Evolutionary conservation across 2,113 vertebrate genomes (phyloP).

Genomic region (Bujurquina vittata): DNA sequence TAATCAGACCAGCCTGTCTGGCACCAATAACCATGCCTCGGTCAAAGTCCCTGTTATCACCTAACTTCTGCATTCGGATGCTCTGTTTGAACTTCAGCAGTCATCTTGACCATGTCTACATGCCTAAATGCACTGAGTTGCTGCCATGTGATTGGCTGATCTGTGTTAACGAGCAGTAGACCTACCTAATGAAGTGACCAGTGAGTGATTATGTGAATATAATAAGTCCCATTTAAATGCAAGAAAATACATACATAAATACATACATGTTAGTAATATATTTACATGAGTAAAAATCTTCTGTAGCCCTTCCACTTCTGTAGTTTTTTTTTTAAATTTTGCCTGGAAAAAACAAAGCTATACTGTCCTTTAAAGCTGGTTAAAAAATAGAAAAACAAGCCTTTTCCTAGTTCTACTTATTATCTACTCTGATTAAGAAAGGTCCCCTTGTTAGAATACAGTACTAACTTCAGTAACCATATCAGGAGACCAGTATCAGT

Average conservation of each 20-base stretch:
- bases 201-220: accelerated
- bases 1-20: not conserved
- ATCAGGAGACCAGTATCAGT: too few species aligned
- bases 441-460: too few species aligned
- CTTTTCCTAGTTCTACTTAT: too few species aligned
- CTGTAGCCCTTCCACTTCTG: not conserved
- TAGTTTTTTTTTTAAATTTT: not conserved
- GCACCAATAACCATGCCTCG: not conserved
- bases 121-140: not conserved
- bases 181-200: not conserved
- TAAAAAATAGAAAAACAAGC: too few species aligned
- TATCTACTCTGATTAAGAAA: too few species aligned
- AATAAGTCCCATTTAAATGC: not conserved
- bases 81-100: not conserved
- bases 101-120: not conserved
- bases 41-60: not conserved
- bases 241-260: not conserved
- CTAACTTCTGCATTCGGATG: not conserved
- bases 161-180: too few species aligned
- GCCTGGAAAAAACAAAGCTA: too few species aligned
- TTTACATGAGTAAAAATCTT: not conserved
- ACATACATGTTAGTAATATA: not conserved
- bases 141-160: not conserved
- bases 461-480: too few species aligned
- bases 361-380: too few species aligned